Percentiles rank a stretch among this genome's conserved stretches.
Conservation (phyloP, 2,888 invertebrate species). For the Dryobota labecula region DNA sequence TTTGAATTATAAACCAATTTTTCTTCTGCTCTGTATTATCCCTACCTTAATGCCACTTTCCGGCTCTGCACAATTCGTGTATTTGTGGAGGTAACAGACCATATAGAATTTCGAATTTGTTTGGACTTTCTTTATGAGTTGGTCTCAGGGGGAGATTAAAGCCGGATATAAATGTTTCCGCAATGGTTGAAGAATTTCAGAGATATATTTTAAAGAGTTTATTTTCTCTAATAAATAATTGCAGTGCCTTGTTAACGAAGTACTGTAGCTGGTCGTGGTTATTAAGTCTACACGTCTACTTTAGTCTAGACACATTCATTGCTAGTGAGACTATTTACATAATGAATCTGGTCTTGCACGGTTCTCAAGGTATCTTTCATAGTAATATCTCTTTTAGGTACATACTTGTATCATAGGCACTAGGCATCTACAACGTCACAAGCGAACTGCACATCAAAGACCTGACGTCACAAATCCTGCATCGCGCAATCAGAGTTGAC, state of each 20-base stretch:
- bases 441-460: too few species aligned
- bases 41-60: conserved; percentile 39
- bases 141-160: conserved; percentile 14
- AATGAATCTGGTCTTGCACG: conserved; percentile 6
- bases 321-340: not conserved
- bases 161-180: conserved; percentile 34
- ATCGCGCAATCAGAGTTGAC: too few species aligned
- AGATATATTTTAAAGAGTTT: not conserved
- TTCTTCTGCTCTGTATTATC: conserved; percentile 41
- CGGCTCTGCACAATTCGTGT: conserved; percentile 42
- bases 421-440: too few species aligned
- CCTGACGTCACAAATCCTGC: too few species aligned
- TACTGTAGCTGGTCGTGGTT: not conserved
- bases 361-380: conserved; percentile 3
- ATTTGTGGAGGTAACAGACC: conserved; percentile 41
- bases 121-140: conserved; percentile 52
- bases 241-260: not conserved
- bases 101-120: conserved; percentile 54
- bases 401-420: too few species aligned
- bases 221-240: not conserved
- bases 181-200: conserved; percentile 4
- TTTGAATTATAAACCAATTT: conserved; percentile 63
- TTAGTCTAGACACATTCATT: conserved; percentile 34
- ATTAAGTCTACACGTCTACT: not conserved
- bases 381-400: not conserved